Evolutionary conservation across 35 echinoderm and acorn worm species (phyloP), one percentile per base, ranked within the genome.

Genomic region (Heliocidaris tuberculata): DNA sequence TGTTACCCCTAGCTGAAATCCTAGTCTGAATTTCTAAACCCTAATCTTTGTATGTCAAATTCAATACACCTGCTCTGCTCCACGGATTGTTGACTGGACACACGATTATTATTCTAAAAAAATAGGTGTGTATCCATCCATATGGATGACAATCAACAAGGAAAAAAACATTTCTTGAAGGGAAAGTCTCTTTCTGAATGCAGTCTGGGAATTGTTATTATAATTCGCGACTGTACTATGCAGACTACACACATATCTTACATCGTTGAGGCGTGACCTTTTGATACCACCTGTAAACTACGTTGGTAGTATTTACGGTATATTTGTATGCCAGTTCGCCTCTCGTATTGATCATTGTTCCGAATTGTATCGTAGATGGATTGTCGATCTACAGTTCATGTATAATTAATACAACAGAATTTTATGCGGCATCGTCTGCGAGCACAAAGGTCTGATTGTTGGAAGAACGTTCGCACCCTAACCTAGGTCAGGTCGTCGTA

Each of bases 221-320:
- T 29, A 86, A 86, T 17, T 30, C 21, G 31, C 87, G 87, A 15
- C 47, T 89, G 87, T 19, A 35, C 31, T 48, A 17, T 47, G 32
- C 31, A 89, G 87, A 89, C 87, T 89, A 89, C 12, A 32, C 87
- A 32, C 31, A 47, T 47, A 89, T 89, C 31, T 89, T 42, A 19
- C 19, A 32, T 31, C 9, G 31, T 42, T 89, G 31, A 32, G 87
- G 87, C 31, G 87, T 89, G 87, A 48, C 31, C 87, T 48, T 89
- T 89, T 89, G 87, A 89, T 89, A 89, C 87, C 87, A 89, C 87
- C 47, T 89, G 87, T 48, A 32, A 89, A 89, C 65, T 78, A 6
- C 65, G 65, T 78, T 27, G 65, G 21, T 78, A 27, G 65, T 78
- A 78, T 78, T 78, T 78, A 89, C 30, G 31, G 35, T 42, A 93